Evolutionary conservation across 2,113 vertebrate genomes (phyloP).

Genomic region (Stercorarius parasiticus): DNA sequence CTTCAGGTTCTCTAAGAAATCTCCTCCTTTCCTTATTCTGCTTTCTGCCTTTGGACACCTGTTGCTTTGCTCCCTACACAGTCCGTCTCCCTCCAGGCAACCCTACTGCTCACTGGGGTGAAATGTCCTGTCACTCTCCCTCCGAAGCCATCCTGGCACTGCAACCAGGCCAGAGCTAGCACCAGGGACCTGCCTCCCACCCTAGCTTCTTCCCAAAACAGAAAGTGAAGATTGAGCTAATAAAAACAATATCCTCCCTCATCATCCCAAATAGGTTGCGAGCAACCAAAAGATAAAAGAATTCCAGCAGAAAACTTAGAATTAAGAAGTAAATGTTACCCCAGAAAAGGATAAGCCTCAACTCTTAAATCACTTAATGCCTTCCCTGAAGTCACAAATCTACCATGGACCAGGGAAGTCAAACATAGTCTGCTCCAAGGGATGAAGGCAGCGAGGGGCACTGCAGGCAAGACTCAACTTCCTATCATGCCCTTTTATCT

Average conservation of each 20-base stretch:
- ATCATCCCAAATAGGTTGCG: neutral
- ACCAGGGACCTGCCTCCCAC: neutral
- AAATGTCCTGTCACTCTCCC: neutral
- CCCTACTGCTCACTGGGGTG: neutral
- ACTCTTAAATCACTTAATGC: slow-evolving; percentile 32
- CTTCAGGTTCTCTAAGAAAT: neutral
- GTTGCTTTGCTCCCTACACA: rapidly evolving
- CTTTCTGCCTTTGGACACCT: neutral
- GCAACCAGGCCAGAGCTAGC: neutral
- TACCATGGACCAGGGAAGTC: neutral
- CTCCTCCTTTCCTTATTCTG: neutral
- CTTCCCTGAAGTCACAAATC: neutral
- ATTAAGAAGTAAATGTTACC: neutral
- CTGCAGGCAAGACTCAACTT: neutral
- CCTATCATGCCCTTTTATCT: neutral
- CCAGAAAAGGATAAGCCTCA: slow-evolving; percentile 1
- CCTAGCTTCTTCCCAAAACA: neutral
- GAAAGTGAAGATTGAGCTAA: neutral
- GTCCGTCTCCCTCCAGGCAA: neutral
- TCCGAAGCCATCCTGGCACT: neutral
- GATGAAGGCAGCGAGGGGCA: neutral
- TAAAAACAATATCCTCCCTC: neutral
- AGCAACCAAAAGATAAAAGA: neutral
- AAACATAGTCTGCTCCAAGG: neutral
- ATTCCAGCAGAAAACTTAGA: neutral